A percentile compares a stretch with the other conserved stretches of the same genome.
Evolutionary conservation across 2,113 vertebrate species (phyloP).

Genomic region (Dinomys branickii): DNA sequence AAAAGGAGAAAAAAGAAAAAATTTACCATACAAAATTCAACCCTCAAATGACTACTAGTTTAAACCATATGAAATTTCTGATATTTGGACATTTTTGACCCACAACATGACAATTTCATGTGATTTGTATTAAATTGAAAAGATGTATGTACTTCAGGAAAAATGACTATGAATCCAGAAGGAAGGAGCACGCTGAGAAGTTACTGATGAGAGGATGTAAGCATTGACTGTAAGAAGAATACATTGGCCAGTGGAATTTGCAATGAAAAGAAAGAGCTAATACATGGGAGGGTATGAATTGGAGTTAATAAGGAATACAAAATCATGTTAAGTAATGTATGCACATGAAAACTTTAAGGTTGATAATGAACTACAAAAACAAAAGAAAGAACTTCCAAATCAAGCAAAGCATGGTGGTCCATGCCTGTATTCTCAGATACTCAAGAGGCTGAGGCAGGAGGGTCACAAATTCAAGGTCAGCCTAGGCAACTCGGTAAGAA

Average conservation of each 20-base stretch:
- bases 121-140: constrained; percentile 16
- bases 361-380: neutral
- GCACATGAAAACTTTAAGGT: neutral
- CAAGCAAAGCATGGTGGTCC: too few species aligned
- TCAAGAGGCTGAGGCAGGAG: too few species aligned
- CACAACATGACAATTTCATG: neutral
- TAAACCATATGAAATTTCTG: neutral
- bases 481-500: too few species aligned
- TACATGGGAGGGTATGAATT: neutral
- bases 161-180: neutral
- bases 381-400: neutral
- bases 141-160: neutral
- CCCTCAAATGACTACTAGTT: neutral
- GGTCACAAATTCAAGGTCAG: too few species aligned
- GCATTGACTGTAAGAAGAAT: neutral
- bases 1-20: neutral
- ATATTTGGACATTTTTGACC: neutral
- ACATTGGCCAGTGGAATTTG: neutral
- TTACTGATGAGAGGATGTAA: neutral
- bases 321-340: neutral
- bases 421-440: too few species aligned
- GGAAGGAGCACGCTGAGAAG: neutral
- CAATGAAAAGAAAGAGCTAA: neutral
- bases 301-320: constrained; percentile 11
- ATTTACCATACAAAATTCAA: neutral